These are phyloP conservation scores for Drosophila parvula DNA, from an alignment of 1,140 invertebrate species.

Conservation along the genomic window DNA sequence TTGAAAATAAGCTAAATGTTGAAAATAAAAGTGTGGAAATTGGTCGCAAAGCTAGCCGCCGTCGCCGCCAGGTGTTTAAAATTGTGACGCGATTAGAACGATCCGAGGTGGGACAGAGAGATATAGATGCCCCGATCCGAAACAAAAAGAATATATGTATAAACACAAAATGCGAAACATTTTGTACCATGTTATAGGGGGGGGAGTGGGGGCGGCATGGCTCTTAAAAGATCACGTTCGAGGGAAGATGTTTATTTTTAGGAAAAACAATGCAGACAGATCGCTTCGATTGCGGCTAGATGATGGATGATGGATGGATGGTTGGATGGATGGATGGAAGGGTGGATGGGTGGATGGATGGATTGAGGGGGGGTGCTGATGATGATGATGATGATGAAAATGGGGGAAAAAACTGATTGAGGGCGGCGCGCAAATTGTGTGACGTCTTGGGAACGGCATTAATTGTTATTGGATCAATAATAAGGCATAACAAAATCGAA, in stretches of 20 bases:
- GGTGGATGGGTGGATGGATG: conserved; percentile 17
- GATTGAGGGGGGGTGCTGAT: not conserved
- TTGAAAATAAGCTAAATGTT: conserved; percentile 11
- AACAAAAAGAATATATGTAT: conserved; percentile 29
- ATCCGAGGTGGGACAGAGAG: not conserved
- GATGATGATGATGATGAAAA: conserved; percentile 24
- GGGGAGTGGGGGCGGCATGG: too few relatives aligned
- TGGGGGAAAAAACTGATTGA: conserved; percentile 13
- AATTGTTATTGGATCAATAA: conserved; percentile 52
- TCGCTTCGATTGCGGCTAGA: conserved; percentile 65
- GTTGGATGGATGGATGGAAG: conserved; percentile 28
- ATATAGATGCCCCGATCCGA: not conserved
- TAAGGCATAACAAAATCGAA: conserved; percentile 45
- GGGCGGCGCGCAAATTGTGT: conserved; percentile 15
- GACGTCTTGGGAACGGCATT: conserved; percentile 41
- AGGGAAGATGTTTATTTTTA: conserved; percentile 66
- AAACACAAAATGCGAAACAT: conserved; percentile 35
- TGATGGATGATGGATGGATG: conserved; percentile 58
- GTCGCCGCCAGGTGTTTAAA: conserved; percentile 64
- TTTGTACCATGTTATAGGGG: conserved; percentile 13
- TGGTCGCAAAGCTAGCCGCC: conserved; percentile 41
- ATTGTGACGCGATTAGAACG: conserved; percentile 55
- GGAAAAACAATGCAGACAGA: conserved; percentile 75
- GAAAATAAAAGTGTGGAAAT: conserved; percentile 26
- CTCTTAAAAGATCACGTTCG: conserved; percentile 42